Percentiles rank a stretch among this genome's conserved stretches.
phyloP scores from a whole-genome alignment of 2,797 vertebrate genomes.

The Oreortyx pictus region DNA sequence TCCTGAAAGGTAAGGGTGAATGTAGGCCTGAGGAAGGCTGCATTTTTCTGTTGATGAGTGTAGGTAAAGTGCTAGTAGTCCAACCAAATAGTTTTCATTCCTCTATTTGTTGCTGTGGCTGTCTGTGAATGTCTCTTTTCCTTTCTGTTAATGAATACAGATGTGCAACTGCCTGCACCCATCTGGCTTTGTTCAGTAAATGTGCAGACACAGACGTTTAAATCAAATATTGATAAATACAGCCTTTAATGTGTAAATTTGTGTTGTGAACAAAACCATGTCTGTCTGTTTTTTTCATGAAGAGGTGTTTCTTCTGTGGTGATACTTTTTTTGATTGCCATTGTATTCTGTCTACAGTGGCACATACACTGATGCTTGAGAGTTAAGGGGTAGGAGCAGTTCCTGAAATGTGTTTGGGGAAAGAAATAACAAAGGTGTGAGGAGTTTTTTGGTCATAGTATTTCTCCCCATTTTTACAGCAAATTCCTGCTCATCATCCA shows the following conservation, averaged over 20 bases:
- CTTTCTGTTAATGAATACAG: conserved; percentile 70
- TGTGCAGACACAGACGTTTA: conserved; percentile 61
- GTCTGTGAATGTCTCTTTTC: conserved; percentile 51
- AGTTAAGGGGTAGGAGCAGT: not conserved
- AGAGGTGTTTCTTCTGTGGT: conserved; percentile 4
- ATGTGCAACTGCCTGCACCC: conserved; percentile 68
- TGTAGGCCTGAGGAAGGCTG: not conserved
- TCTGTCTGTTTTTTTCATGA: not conserved
- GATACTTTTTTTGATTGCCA: not conserved
- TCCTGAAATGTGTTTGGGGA: not conserved
- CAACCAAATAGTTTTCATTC: conserved; percentile 49
- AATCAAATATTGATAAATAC: conserved; percentile 78
- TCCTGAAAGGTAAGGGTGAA: not conserved
- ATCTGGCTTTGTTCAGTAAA: conserved; percentile 70
- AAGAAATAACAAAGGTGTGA: not conserved
- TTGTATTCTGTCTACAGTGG: not conserved
- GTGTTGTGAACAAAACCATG: conserved; percentile 31
- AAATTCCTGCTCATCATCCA: not conserved
- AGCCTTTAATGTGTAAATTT: conserved; percentile 69
- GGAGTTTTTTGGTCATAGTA: not conserved
- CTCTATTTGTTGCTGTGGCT: conserved; percentile 45
- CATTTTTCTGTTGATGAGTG: not conserved
- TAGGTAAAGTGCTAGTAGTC: conserved; percentile 16
- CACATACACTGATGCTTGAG: not conserved
- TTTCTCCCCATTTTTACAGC: not conserved